Evolutionary conservation across 2,113 vertebrate species (phyloP).

Genomic region (Mus pahari): DNA sequence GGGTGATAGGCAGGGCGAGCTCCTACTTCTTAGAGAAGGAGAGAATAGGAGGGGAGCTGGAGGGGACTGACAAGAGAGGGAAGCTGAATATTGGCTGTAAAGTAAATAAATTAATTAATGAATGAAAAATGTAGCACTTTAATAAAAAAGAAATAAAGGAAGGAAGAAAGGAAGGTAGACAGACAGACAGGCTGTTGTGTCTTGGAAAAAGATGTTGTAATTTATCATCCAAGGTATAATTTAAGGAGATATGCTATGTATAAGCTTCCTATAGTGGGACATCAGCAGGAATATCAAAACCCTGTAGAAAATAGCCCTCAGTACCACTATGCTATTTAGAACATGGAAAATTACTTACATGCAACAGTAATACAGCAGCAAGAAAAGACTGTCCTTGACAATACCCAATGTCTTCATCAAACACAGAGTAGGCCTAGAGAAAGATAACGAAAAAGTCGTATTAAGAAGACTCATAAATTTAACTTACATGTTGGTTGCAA

Average conservation of each 20-base stretch:
- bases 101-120: too few species aligned
- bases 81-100: too few species aligned
- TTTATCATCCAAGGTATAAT: conserved; percentile 38
- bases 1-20: too few species aligned
- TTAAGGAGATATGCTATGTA: conserved; percentile 55
- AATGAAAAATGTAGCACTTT: too few species aligned
- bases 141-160: too few species aligned
- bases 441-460: conserved; percentile 61
- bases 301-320: conserved; percentile 62
- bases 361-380: conserved; percentile 96
- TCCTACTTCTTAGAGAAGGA: too few species aligned
- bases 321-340: conserved; percentile 58
- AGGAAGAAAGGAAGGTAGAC: too few species aligned
- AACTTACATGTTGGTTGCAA: background rate
- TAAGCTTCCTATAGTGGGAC: conserved; percentile 67
- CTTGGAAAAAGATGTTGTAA: conserved; percentile 51
- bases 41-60: too few species aligned
- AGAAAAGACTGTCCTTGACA: conserved; percentile 99
- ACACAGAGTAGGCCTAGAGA: conserved; percentile 96
- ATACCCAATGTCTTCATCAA: conserved; percentile 98
- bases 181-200: background rate
- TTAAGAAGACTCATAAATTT: background rate
- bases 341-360: conserved; percentile 91
- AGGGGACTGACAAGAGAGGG: too few species aligned
- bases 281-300: conserved; percentile 65